Percentiles rank a stretch among this genome's conserved stretches.
Conservation (phyloP, 2,113 vertebrate genomes). For the Hiodon tergisus region DNA sequence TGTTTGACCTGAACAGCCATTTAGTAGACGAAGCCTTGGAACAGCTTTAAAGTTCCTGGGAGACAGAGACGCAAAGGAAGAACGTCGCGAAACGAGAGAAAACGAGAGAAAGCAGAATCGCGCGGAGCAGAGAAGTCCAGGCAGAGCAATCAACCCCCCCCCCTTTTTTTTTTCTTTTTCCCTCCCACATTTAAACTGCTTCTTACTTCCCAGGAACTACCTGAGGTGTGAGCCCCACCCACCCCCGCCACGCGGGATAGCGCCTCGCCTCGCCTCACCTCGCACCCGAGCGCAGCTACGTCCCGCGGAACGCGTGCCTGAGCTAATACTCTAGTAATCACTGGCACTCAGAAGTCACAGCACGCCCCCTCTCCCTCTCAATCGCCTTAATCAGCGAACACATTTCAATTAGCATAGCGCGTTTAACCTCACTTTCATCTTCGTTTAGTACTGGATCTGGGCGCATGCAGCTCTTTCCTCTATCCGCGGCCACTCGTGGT, state of each 20-base stretch:
- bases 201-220: not conserved
- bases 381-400: constrained; percentile 49
- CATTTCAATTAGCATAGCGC: constrained; percentile 52
- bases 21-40: no score
- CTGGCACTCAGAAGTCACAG: constrained; percentile 57
- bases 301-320: constrained; percentile 49
- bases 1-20: constrained; percentile 35
- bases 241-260: constrained; percentile 13
- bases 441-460: constrained; percentile 34
- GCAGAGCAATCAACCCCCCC: no score
- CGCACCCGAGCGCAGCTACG: constrained; percentile 40
- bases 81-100: not conserved
- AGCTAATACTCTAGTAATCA: constrained; percentile 62
- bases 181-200: no score
- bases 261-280: not conserved
- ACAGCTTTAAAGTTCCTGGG: no score
- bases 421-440: constrained; percentile 50
- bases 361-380: constrained; percentile 45
- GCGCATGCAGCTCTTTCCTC: constrained; percentile 4
- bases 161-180: no score
- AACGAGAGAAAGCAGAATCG: not conserved
- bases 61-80: no score
- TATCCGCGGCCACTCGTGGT: constrained; percentile 18
- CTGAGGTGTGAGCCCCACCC: not conserved
- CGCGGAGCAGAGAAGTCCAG: no score